Base-by-base conservation (phyloP, 2,797 vertebrate genomes). In the Takifugu rubripes region DNA sequence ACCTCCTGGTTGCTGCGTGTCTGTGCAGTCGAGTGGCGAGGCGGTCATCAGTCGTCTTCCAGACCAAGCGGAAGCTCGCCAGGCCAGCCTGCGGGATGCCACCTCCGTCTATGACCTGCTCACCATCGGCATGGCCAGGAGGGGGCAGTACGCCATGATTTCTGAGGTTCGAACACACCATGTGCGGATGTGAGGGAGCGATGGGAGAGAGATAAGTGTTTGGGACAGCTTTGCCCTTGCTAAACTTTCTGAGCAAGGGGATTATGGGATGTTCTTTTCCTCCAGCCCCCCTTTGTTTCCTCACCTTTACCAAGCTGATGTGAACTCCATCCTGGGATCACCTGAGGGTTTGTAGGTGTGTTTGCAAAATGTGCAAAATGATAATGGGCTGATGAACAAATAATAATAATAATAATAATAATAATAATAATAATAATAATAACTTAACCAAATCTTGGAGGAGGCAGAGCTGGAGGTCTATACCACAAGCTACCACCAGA, bases 111-210 rank as follows among this genome's bases (percentile, higher is more conserved):
- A 98, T 0, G 95, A 99, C 86, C 93, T 99, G 79, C 93, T 99
- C 56, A 95, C 92, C 72, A 95, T 99, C 70, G 93, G 94, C 0
- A 92, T 98, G 93, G 96, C 94, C 93, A 94, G 97, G 84, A 95
- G 96, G 84, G 95, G 96, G 89, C 96, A 99, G 93, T 98, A 96
- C 25, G 81, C 83, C 87, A 96, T 98, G 94, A 92, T 99, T 6
- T 96, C 96, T 1, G 95, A 99, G 96, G 97, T 99, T 31, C 15
- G 49, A 3, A 50, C 56, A 66, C 61, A 29, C 25, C 25, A 57
- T 48, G 2, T 43, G 70, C 60, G 66, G 73, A 60, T 76, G 64
- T 70, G 52, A 60, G 31, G 48, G 64, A n/a, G 62, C 40, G 66
- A 79, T 68, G 71, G 81, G 52, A 66, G 60, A 5, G 12, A n/a